Percentiles rank a stretch among this genome's conserved stretches.
These are phyloP conservation scores for Anser brachyrhynchus DNA, from an alignment of 2,113 vertebrate species.

Conservation along the genomic window DNA sequence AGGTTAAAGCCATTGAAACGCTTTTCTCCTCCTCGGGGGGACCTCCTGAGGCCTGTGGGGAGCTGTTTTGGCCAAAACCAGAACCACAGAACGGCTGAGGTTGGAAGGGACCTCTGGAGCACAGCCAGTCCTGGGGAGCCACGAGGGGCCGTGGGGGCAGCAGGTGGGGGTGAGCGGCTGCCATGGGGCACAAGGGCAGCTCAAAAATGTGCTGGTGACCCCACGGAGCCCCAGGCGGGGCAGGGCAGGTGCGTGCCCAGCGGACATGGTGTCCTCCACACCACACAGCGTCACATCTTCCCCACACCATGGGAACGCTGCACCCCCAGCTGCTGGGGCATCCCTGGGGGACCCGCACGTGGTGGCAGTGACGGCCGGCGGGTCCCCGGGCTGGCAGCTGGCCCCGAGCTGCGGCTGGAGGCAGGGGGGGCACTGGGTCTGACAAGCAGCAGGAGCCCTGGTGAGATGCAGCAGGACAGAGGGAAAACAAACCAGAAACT, in stretches of 20 bases:
- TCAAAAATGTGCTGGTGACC: background rate
- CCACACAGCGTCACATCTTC: background rate
- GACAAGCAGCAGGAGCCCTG: background rate
- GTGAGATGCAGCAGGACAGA: background rate
- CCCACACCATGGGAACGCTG: background rate
- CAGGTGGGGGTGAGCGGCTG: background rate
- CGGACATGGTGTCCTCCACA: background rate
- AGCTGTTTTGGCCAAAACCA: no score
- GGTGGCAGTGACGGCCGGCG: background rate
- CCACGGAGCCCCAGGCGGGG: background rate
- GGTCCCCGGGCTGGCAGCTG: background rate
- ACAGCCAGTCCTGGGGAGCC: background rate
- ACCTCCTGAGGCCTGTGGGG: no score
- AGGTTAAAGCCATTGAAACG: background rate
- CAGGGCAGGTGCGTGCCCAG: fast-evolving
- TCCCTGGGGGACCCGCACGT: background rate
- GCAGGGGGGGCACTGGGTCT: background rate
- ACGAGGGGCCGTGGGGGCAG: fast-evolving
- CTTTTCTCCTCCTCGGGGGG: background rate
- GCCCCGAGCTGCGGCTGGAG: background rate
- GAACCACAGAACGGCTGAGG: no score
- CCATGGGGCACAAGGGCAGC: background rate
- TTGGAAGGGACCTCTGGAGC: no score
- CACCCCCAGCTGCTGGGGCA: background rate
- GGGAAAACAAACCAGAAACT: slow-evolving; percentile 45